Evolutionary conservation across 2,113 vertebrate genomes (phyloP).

Genomic region (Laterallus jamaicensis): DNA sequence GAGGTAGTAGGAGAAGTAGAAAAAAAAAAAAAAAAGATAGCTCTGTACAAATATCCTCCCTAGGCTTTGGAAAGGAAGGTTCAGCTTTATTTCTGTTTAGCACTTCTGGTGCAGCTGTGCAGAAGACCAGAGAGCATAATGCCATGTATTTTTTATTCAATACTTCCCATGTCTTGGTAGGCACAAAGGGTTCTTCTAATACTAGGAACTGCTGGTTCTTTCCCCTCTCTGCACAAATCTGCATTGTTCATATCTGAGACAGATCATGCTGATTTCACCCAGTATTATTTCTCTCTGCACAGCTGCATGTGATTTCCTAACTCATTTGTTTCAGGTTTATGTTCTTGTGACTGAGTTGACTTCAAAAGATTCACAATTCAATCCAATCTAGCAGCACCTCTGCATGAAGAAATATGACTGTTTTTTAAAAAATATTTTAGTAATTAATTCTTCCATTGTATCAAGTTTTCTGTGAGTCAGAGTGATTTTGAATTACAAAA

Average conservation of each 20-base stretch:
- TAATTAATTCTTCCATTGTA: not conserved
- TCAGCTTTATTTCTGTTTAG: not conserved
- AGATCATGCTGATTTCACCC: not conserved
- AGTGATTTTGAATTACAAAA: not conserved
- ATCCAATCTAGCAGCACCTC: not conserved
- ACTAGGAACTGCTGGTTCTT: accelerated
- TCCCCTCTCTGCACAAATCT: not conserved
- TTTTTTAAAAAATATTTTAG: not conserved
- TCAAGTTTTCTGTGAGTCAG: not conserved
- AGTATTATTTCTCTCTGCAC: not conserved
- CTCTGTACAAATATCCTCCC: not conserved
- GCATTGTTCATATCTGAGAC: not conserved
- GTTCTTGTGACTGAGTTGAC: not conserved
- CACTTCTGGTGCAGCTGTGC: not conserved
- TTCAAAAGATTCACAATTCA: not conserved
- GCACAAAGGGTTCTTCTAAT: not conserved
- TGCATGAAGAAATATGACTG: not conserved
- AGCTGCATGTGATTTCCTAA: not conserved
- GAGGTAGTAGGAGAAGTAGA: not conserved
- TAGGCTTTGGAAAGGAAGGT: not conserved
- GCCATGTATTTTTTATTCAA: not conserved
- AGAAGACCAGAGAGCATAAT: not conserved
- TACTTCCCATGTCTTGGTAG: not conserved
- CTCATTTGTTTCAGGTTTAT: not conserved
- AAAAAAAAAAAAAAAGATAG: not conserved